These are phyloP conservation scores for Anarhynchus alexandrinus DNA, from an alignment of 2,113 vertebrate species.

Conservation along the genomic window DNA sequence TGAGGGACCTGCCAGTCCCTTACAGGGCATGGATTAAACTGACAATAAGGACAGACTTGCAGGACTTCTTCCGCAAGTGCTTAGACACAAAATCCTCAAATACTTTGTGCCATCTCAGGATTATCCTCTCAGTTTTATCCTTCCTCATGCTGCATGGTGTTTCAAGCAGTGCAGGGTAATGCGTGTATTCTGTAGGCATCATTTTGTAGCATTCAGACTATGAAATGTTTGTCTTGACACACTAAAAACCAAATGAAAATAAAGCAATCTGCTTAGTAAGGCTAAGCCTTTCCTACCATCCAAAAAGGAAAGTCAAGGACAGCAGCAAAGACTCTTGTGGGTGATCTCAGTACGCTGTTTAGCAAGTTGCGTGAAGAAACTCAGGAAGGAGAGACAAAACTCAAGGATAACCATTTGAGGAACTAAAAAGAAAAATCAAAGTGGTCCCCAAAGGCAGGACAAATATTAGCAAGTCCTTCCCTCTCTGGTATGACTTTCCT, in stretches of 20 bases:
- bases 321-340: neutral
- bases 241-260: neutral
- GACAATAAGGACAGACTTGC: neutral
- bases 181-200: neutral
- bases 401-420: neutral
- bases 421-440: neutral
- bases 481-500: no score
- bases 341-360: neutral
- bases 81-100: neutral
- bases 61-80: neutral
- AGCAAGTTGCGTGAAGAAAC: neutral
- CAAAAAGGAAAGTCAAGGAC: neutral
- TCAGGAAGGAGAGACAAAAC: neutral
- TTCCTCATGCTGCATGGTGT: neutral
- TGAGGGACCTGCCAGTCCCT: neutral
- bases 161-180: neutral
- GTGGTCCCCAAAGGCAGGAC: neutral
- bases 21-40: neutral
- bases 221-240: neutral
- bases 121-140: neutral
- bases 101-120: neutral
- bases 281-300: neutral
- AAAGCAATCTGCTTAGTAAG: neutral
- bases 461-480: neutral
- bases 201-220: neutral